Conservation (phyloP, 2,888 invertebrate genomes). For the Xylota sylvarum region DNA sequence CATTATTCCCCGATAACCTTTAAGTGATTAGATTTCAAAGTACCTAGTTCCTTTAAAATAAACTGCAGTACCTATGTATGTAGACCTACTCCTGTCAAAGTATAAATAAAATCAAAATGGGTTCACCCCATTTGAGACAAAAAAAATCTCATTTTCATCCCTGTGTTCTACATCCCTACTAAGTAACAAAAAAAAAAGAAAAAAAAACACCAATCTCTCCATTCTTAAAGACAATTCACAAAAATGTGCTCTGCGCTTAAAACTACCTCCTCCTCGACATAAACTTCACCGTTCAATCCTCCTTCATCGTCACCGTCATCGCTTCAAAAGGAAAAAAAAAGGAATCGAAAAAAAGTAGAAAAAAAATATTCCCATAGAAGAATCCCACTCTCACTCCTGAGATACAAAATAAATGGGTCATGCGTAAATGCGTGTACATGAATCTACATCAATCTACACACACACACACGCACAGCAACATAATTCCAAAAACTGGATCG, state of each 20-base stretch:
- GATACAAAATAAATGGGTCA: conserved; percentile 73
- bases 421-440: conserved; percentile 72
- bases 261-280: conserved; percentile 24
- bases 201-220: conserved; percentile 32
- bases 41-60: conserved; percentile 1
- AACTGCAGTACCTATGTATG: background rate
- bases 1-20: conserved; percentile 10
- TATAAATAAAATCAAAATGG: conserved; percentile 23
- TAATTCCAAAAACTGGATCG: conserved; percentile 59
- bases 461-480: conserved; percentile 32
- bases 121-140: background rate
- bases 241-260: conserved; percentile 33
- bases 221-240: conserved; percentile 60
- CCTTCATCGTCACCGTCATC: conserved; percentile 61
- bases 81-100: background rate
- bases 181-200: conserved; percentile 1
- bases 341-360: conserved; percentile 35
- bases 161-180: background rate
- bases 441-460: conserved; percentile 75
- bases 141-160: conserved; percentile 30
- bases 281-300: conserved; percentile 30
- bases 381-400: conserved; percentile 54
- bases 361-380: conserved; percentile 29
- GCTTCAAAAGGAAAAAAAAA: conserved; percentile 25
- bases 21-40: conserved; percentile 29